These are phyloP conservation scores for Heliocidaris tuberculata DNA, from an alignment of 35 echinoderm and acorn worm species.

Conservation along the genomic window DNA sequence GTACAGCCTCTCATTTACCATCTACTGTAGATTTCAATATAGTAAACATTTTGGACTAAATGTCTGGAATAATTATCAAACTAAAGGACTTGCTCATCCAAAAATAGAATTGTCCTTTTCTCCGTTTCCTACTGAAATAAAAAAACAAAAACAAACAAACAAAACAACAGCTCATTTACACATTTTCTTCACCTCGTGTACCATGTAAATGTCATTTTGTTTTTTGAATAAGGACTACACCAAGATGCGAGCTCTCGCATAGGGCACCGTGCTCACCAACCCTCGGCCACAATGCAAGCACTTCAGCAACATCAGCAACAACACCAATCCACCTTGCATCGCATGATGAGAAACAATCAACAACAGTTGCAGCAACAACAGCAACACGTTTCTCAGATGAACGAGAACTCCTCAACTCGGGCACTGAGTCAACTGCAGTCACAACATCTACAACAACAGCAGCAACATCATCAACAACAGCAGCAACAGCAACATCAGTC, in stretches of 20 bases:
- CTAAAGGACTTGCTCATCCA: not conserved
- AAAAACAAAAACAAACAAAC: no score
- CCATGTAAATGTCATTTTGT: not conserved
- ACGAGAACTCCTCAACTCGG: not conserved
- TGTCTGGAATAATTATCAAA: not conserved
- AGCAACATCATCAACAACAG: constrained; percentile 63
- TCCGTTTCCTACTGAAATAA: no score
- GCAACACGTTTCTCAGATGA: constrained; percentile 30
- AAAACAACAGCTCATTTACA: no score
- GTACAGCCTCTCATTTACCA: not conserved
- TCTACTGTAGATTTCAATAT: not conserved
- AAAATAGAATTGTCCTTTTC: no score
- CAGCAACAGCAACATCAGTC: constrained; percentile 43
- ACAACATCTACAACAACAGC: constrained; percentile 61
- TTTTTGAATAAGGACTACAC: not conserved
- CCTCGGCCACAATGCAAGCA: constrained; percentile 12
- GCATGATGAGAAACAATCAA: constrained; percentile 48
- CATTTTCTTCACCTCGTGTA: no score
- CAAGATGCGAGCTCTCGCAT: not conserved
- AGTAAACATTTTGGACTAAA: not conserved
- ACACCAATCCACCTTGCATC: constrained; percentile 41
- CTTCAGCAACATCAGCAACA: constrained; percentile 43
- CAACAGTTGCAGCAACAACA: constrained; percentile 57
- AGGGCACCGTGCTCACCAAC: constrained; percentile 4
- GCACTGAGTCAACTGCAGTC: constrained; percentile 39